Percentiles rank a stretch among this genome's conserved stretches.
These are phyloP conservation scores for Protomyctophum bolini DNA, from an alignment of 2,113 vertebrate genomes.

Conservation along the genomic window DNA sequence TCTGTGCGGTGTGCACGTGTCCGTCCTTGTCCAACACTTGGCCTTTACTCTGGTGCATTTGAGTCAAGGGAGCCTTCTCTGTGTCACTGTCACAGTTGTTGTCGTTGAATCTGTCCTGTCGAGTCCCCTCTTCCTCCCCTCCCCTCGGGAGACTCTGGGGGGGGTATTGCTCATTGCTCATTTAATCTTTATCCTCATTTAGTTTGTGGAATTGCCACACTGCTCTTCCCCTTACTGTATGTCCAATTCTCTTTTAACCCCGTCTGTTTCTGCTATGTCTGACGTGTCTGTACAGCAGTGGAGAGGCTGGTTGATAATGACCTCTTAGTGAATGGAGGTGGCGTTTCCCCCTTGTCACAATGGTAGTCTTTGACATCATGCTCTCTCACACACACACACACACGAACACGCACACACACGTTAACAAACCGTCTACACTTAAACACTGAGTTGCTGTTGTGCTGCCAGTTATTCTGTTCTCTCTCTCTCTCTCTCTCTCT, in stretches of 20 bases:
- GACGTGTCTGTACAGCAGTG: constrained; percentile 45
- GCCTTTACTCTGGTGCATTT: no score
- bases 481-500: no score
- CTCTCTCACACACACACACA: constrained; percentile 26
- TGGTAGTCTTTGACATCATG: constrained; percentile 57
- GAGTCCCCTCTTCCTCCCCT: no score
- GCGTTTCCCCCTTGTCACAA: constrained; percentile 68
- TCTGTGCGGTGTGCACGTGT: no score
- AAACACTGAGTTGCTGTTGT: constrained; percentile 59
- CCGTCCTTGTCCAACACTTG: no score
- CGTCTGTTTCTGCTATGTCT: not conserved
- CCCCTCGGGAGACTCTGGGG: no score
- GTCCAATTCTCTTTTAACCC: constrained; percentile 16
- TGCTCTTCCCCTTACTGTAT: not conserved
- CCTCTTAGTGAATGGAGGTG: constrained; percentile 59
- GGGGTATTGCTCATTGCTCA: no score
- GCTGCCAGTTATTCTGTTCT: constrained; percentile 33
- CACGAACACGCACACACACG: constrained; percentile 32
- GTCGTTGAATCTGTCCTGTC: no score
- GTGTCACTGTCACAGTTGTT: no score
- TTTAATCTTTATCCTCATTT: not conserved
- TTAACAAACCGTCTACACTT: constrained; percentile 57
- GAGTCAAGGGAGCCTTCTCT: no score
- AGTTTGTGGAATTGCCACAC: not conserved
- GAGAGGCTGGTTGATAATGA: constrained; percentile 54